A percentile compares a stretch with the other conserved stretches of the same genome.
These are phyloP conservation scores for Fringilla coelebs DNA, from an alignment of 2,797 vertebrate genomes.

Conservation along the genomic window DNA sequence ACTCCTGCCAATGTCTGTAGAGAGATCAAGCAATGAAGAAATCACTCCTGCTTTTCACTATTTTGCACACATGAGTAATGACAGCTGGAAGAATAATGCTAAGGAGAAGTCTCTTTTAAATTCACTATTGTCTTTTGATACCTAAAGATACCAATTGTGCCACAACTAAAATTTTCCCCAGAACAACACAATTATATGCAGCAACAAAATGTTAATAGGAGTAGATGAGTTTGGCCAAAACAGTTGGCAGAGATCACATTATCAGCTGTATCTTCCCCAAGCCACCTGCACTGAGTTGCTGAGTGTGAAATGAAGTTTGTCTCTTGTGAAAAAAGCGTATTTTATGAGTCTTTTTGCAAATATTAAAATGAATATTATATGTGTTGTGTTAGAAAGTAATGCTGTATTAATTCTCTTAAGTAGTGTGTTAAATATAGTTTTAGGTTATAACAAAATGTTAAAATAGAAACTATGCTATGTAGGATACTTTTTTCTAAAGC, in stretches of 20 bases:
- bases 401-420: too few species aligned
- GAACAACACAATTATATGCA: neutral
- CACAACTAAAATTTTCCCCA: neutral
- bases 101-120: neutral
- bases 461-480: too few species aligned
- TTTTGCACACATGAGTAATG: neutral
- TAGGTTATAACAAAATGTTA: too few species aligned
- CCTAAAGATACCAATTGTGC: neutral
- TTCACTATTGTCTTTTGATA: neutral
- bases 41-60: neutral
- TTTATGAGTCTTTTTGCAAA: too few species aligned
- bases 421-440: too few species aligned
- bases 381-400: too few species aligned
- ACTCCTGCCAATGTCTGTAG: neutral
- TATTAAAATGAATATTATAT: too few species aligned
- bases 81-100: neutral
- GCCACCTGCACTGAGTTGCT: rapidly evolving
- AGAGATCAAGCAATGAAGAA: neutral
- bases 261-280: neutral
- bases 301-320: neutral
- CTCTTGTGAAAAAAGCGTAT: neutral
- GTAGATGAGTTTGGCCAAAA: neutral
- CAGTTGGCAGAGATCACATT: neutral
- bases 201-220: neutral
- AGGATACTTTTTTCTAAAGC: too few species aligned